phyloP scores from a whole-genome alignment of 2,888 invertebrate species.

The Caenorhabditis sp. region DNA sequence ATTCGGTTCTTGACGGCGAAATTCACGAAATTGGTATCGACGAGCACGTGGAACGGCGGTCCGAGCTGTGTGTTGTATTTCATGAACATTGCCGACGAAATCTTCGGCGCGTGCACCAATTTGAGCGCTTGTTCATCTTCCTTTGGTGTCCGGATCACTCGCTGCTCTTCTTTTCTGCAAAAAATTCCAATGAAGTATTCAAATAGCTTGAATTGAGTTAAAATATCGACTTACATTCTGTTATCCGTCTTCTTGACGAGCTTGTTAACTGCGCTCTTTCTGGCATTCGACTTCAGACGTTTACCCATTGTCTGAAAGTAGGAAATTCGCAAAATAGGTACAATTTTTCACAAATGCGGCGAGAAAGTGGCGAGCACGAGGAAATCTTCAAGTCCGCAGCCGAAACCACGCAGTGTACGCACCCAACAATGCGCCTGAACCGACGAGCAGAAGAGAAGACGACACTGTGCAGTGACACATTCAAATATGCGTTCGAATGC shows the following conservation, averaged over 20 bases:
- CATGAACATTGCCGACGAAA: slow-evolving; percentile 93
- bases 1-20: slow-evolving; percentile 98
- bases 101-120: slow-evolving; percentile 80
- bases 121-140: slow-evolving; percentile 80
- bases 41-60: slow-evolving; percentile 95
- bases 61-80: slow-evolving; percentile 98
- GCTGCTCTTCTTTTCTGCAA: slow-evolving; percentile 80
- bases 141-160: slow-evolving; percentile 79
- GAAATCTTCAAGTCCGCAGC: slow-evolving; percentile 20
- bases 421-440: slow-evolving; percentile 11
- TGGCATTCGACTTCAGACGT: slow-evolving; percentile 68
- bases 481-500: slow-evolving; percentile 5
- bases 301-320: slow-evolving; percentile 70
- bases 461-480: slow-evolving; percentile 17
- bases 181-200: background rate
- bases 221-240: slow-evolving; percentile 75
- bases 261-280: slow-evolving; percentile 72
- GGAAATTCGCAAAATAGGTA: slow-evolving; percentile 5
- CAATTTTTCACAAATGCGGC: no score
- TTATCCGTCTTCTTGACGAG: slow-evolving; percentile 81
- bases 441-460: slow-evolving; percentile 27
- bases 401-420: slow-evolving; percentile 7
- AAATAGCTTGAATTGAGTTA: no score
- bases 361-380: background rate
- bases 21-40: slow-evolving; percentile 99